Evolutionary conservation across 2,113 vertebrate species (phyloP), one percentile per base, ranked within the genome.

Genomic region (Bettongia penicillata): DNA sequence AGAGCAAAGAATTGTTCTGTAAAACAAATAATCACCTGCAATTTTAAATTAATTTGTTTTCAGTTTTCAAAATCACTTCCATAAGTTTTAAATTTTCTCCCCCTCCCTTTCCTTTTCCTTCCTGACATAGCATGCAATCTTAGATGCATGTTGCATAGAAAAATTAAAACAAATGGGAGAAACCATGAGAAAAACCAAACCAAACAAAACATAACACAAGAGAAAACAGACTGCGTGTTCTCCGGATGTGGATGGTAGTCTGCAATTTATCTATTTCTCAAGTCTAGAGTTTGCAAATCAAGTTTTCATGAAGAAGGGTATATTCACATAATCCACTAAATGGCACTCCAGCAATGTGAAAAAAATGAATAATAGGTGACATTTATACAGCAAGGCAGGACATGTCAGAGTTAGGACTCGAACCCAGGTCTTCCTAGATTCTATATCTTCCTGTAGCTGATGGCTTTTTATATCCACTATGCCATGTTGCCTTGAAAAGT

Each of bases 1-100:
- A 95, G 93, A 94, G 50, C 51, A 93, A 97, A 92, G 55, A 92
- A 94, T n/a, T 11, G n/a, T 25, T 68, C n/a, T 23, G 31, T 1
- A 77, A 77, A 77, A 77, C 90, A 48, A 91, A 31, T 53, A 89
- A 92, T 89, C 9, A 96, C 68, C 2, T 24, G n/a, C 51, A 48
- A 48, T 48, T 3, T 48, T 48, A 48, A 48, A 48, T 48, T 48
- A 48, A 48, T 48, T 48, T 48, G 48, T 48, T 48, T 48, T 48
- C 48, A 48, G 48, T 48, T 3, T 48, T 48, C 48, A 48, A 48
- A 48, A 48, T 48, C 3, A 48, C 48, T 48, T 48, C 48, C 48
- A 48, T 48, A 3, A 48, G 48, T 48, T 48, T 48, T 48, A 48
- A 48, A 48, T 48, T 48, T 48, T 48, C 48, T 48, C 48, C 48